phyloP scores from a whole-genome alignment of 2,888 invertebrate genomes.

The Coelinius sp. region DNA sequence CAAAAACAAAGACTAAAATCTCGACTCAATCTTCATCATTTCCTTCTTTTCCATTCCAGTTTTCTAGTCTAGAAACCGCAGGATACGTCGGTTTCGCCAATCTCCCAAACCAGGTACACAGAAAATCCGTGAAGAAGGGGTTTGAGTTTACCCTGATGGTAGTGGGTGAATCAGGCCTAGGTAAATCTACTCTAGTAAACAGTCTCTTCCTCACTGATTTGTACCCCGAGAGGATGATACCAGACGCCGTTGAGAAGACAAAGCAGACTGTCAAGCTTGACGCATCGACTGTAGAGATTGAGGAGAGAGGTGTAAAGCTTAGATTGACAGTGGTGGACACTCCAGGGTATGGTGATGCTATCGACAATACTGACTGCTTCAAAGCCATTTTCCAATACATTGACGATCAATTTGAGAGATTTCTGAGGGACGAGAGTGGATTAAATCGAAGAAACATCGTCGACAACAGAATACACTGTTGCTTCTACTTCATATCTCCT shows the following conservation, averaged over 20 bases:
- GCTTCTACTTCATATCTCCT: slow-evolving; percentile 97
- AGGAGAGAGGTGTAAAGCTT: slow-evolving; percentile 94
- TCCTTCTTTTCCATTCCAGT: slow-evolving; percentile 72
- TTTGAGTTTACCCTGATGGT: slow-evolving; percentile 99
- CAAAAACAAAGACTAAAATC: too few species aligned
- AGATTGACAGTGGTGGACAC: slow-evolving; percentile 95
- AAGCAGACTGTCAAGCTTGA: slow-evolving; percentile 94
- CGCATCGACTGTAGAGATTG: slow-evolving; percentile 96
- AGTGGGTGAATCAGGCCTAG: slow-evolving; percentile 90
- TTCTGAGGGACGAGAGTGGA: slow-evolving; percentile 93
- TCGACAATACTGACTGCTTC: slow-evolving; percentile 95
- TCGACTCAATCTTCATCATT: neutral
- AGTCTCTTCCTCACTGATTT: slow-evolving; percentile 95
- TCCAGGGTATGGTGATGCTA: slow-evolving; percentile 96
- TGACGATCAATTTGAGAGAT: slow-evolving; percentile 96
- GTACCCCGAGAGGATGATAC: slow-evolving; percentile 92
- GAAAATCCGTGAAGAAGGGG: slow-evolving; percentile 97
- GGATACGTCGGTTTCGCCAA: slow-evolving; percentile 96
- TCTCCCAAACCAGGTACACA: slow-evolving; percentile 95
- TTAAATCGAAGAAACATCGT: slow-evolving; percentile 96
- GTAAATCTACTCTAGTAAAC: slow-evolving; percentile 96
- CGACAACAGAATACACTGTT: slow-evolving; percentile 97
- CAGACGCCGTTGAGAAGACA: slow-evolving; percentile 89
- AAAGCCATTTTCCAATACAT: slow-evolving; percentile 96
- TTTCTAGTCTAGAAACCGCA: slow-evolving; percentile 87